Conservation (phyloP, 2,888 invertebrate species). For the Cosmia trapezina region DNA sequence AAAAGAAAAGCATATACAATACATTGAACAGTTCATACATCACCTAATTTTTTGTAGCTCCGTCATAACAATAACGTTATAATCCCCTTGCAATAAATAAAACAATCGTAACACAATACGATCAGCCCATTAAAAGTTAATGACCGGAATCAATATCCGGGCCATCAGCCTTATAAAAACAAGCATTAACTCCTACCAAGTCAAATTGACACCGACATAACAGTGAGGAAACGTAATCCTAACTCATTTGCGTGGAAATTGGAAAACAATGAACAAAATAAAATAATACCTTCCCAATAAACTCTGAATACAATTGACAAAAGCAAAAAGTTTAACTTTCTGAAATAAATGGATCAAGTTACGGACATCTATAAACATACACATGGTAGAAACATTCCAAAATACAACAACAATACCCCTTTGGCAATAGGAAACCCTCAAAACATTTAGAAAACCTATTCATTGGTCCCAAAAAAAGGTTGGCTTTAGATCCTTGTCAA, state of each 20-base stretch:
- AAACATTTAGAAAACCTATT: constrained; percentile 47
- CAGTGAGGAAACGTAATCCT: constrained; percentile 29
- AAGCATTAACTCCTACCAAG: constrained; percentile 17
- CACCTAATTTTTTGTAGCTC: background rate
- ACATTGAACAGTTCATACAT: background rate
- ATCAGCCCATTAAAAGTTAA: constrained; percentile 35
- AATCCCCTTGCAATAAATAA: constrained; percentile 9
- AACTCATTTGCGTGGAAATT: constrained; percentile 20
- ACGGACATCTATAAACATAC: background rate
- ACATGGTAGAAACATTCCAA: background rate
- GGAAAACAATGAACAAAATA: constrained; percentile 18
- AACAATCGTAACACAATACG: constrained; percentile 26
- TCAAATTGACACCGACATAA: constrained; percentile 21
- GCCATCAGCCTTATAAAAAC: constrained; percentile 24
- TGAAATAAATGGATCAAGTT: background rate
- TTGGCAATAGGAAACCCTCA: constrained; percentile 41
- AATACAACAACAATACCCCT: constrained; percentile 39
- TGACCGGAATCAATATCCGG: constrained; percentile 32
- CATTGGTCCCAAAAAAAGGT: constrained; percentile 54
- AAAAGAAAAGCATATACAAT: too few relatives aligned
- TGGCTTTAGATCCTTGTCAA: constrained; percentile 58
- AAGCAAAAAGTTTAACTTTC: background rate
- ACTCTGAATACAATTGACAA: constrained; percentile 10
- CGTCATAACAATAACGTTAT: background rate
- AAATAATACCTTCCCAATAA: background rate